Evolutionary conservation across 2,797 vertebrate genomes (phyloP).

Genomic region (Dallia pectoralis): DNA sequence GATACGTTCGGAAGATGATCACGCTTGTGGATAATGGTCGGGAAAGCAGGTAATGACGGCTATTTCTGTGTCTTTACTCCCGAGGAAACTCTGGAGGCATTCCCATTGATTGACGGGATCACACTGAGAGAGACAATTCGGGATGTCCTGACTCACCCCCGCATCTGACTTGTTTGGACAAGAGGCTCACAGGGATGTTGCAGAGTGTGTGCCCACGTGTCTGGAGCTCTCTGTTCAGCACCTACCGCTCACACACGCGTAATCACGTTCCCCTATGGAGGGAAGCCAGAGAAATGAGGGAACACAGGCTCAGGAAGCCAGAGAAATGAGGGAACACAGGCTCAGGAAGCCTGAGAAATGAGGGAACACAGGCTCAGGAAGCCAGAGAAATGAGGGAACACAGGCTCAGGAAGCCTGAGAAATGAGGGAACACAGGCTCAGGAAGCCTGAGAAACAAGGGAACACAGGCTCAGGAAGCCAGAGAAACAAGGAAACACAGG

Average conservation of each 20-base stretch:
- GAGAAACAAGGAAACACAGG: background rate
- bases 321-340: background rate
- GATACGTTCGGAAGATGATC: slow-evolving; percentile 11
- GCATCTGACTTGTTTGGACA: slow-evolving; percentile 49
- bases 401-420: background rate
- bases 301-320: background rate
- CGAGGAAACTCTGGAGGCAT: slow-evolving; percentile 24
- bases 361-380: background rate
- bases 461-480: background rate
- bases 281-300: slow-evolving; percentile 2
- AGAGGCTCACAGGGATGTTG: slow-evolving; percentile 56
- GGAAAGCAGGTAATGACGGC: slow-evolving; percentile 43
- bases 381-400: background rate
- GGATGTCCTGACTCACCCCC: slow-evolving; percentile 29
- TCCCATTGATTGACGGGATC: slow-evolving; percentile 51
- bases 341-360: background rate
- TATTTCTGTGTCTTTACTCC: slow-evolving; percentile 28
- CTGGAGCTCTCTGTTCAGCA: slow-evolving; percentile 38
- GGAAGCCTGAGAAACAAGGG: background rate
- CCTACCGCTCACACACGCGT: slow-evolving; percentile 17
- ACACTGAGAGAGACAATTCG: slow-evolving; percentile 64
- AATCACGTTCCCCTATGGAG: slow-evolving; percentile 24
- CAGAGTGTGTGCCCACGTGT: slow-evolving; percentile 56
- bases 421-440: background rate
- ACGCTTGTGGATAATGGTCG: slow-evolving; percentile 25